Evolutionary conservation across 2,797 vertebrate species (phyloP).

Genomic region (Limosa lapponica): DNA sequence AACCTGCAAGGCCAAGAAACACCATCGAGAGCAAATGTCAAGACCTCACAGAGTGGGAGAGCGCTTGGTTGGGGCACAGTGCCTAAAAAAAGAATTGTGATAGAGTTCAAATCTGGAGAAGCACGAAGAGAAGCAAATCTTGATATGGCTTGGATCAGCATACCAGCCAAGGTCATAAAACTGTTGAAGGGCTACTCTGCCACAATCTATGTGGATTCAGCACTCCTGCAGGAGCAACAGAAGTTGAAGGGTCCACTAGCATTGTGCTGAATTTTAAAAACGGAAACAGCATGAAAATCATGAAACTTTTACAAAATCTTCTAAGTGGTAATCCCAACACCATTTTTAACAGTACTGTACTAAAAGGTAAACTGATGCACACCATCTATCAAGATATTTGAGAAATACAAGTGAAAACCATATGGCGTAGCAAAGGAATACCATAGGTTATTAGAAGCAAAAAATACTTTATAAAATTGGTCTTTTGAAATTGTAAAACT

Average conservation of each 20-base stretch:
- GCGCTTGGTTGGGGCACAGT: background rate
- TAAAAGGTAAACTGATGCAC: background rate
- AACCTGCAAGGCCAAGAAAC: background rate
- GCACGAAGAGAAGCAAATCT: background rate
- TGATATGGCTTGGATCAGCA: background rate
- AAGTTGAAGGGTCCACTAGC: background rate
- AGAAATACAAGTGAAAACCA: background rate
- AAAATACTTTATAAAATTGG: background rate
- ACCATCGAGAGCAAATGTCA: background rate
- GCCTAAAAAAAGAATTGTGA: background rate
- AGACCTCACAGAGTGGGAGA: background rate
- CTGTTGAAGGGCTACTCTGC: background rate
- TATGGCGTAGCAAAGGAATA: background rate
- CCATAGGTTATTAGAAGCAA: background rate
- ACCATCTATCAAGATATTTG: background rate
- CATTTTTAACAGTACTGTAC: background rate
- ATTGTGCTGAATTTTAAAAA: background rate
- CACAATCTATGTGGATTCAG: background rate
- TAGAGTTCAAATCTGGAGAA: background rate
- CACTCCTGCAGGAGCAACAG: background rate
- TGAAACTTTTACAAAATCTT: background rate
- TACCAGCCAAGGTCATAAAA: background rate
- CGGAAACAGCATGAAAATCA: background rate
- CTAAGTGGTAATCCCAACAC: background rate
- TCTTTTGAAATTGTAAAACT: background rate